A percentile compares a stretch with the other conserved stretches of the same genome.
Conservation (phyloP, 2,888 invertebrate genomes). For the Mechanitis mazaeus region DNA sequence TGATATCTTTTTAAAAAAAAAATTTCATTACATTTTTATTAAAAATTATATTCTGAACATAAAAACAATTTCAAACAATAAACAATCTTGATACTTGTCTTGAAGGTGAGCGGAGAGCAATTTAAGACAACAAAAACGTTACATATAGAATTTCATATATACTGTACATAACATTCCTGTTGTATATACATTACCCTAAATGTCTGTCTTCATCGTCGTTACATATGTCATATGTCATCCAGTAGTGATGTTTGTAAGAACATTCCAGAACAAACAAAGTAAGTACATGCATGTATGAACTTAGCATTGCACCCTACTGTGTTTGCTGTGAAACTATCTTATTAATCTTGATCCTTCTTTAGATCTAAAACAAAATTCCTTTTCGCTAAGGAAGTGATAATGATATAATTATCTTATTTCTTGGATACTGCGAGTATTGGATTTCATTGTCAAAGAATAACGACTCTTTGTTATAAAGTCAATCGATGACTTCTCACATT, state of each 20-base stretch:
- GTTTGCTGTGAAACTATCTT: slow-evolving; percentile 72
- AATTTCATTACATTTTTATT: no score
- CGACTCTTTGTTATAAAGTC: slow-evolving; percentile 61
- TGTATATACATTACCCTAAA: slow-evolving; percentile 75
- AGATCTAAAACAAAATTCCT: no score
- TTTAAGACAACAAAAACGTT: slow-evolving; percentile 78
- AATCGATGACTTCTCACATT: slow-evolving; percentile 48
- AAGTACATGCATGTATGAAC: slow-evolving; percentile 72
- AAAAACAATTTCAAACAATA: no score
- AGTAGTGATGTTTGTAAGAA: slow-evolving; percentile 40
- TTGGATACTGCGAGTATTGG: slow-evolving; percentile 31
- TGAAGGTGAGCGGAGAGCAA: slow-evolving; percentile 62
- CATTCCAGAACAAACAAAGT: slow-evolving; percentile 75
- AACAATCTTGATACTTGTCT: slow-evolving; percentile 19
- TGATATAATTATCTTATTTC: slow-evolving; percentile 17
- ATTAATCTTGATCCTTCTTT: slow-evolving; percentile 4
- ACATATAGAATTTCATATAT: slow-evolving; percentile 74
- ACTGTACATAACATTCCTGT: slow-evolving; percentile 78
- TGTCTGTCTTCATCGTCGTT: slow-evolving; percentile 29
- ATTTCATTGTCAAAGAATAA: slow-evolving; percentile 44
- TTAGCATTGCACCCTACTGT: slow-evolving; percentile 77
- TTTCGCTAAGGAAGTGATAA: neutral
- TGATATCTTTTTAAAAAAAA: no score
- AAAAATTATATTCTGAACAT: no score
- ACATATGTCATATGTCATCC: neutral